Evolutionary conservation across 1,140 invertebrate species (phyloP), one percentile per base, ranked within the genome.

Genomic region (Saccostrea echinata): DNA sequence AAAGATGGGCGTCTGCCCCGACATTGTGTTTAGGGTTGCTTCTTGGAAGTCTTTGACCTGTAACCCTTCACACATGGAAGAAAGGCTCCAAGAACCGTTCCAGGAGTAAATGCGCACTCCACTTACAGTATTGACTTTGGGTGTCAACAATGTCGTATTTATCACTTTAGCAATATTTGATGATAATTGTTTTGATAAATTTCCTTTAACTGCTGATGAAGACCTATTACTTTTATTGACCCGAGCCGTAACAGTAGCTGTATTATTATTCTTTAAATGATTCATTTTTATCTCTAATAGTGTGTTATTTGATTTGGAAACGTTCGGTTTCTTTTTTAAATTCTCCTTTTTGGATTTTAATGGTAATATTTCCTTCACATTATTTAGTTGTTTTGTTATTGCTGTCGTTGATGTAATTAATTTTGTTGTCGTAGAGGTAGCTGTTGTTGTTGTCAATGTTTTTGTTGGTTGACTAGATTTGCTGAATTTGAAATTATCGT

Each of bases 1-100:
- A 87, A 61, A 86, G n/a, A 89, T 89, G n/a, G 88, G 57, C 24
- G 68, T 86, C 6, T 57, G 61, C 18, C 88, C 88, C 16, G 85
- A 83, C 81, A 52, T 24, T 13, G 81, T 83, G 18, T 52, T 51
- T 21, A 83, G 43, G 21, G 81, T 83, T 27, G 81, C 51, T n/a
- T 52, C 81, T 24, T 52, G 35, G 35, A 83, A 83, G 27, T 76
- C 68, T 3, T 76, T 76, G 24, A 76, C 27, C 30, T 33, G 12
- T 27, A 33, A 8, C 16, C 27, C 68, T 11, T 76, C 11, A 33
- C 68, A 76, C 68, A 76, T 76, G 1, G 68, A 18, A 33, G 68
- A 76, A 30, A 76, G 30, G 68, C 68, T 76, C 68, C 68, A 76
- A 33, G 24, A 76, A 18, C 68, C 68, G 3, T 76, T 76, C 68